phyloP scores from a whole-genome alignment of 2,113 vertebrate genomes.

The Pao palembangensis region DNA sequence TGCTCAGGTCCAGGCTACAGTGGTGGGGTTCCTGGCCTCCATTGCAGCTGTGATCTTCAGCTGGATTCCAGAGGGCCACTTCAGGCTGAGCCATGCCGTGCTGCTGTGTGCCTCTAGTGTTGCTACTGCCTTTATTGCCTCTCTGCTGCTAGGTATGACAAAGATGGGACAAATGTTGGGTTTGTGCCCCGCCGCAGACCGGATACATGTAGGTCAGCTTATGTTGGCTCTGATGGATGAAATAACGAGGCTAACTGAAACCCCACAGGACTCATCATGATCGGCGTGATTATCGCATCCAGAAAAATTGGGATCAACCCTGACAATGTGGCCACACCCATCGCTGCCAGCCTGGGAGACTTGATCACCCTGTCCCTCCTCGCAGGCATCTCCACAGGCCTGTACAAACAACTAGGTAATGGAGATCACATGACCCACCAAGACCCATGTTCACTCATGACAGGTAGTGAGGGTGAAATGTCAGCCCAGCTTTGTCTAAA shows the following conservation, averaged over 20 bases:
- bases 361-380: slow-evolving; percentile 95
- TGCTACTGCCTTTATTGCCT: slow-evolving; percentile 96
- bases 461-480: too few relatives aligned
- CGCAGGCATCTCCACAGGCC: slow-evolving; percentile 92
- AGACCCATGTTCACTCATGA: not conserved
- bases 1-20: slow-evolving; percentile 92
- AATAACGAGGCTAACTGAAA: not conserved
- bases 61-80: slow-evolving; percentile 96
- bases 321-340: slow-evolving; percentile 95
- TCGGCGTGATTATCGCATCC: slow-evolving; percentile 93
- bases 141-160: slow-evolving; percentile 86
- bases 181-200: too few relatives aligned
- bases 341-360: slow-evolving; percentile 95
- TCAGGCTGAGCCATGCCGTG: slow-evolving; percentile 86
- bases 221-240: too few relatives aligned
- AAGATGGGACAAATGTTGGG: too few relatives aligned
- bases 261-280: slow-evolving; percentile 91
- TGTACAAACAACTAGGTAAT: slow-evolving; percentile 89
- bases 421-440: not conserved
- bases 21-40: slow-evolving; percentile 96
- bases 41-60: slow-evolving; percentile 94
- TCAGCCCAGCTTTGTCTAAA: too few relatives aligned
- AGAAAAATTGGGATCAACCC: slow-evolving; percentile 96
- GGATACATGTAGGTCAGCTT: too few relatives aligned
- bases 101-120: slow-evolving; percentile 96